Base-by-base conservation (phyloP, 2,888 invertebrate genomes). In the Blastobasis adustella region DNA sequence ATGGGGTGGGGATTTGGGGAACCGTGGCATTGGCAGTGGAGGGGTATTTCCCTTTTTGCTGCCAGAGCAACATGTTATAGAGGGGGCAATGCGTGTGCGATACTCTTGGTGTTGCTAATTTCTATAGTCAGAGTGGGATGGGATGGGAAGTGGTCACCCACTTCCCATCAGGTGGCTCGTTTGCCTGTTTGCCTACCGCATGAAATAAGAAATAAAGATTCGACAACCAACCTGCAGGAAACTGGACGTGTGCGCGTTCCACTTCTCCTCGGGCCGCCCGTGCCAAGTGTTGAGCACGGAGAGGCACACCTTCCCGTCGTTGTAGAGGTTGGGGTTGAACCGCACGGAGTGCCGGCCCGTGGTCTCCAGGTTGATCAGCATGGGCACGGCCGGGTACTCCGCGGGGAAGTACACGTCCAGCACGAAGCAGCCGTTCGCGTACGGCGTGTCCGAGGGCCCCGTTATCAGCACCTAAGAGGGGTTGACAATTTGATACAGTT, bases 261-360 rank as follows among this genome's bases (percentile, higher is more conserved):
- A 98, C 79, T 97, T 97, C 84, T 98, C 98, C 84, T 98, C 98
- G 37, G 98, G 98, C 50, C 97, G 90, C 6, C 98, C 98, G 79
- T 98, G 97, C 98, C 98, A 98, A 4, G 98, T 98, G 85, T 98
- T 98, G 60, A 98, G 90, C 59, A 98, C 96, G 62, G 97, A 97
- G 73, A 98, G 93, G 80, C 98, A 98, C 68, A 88, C 87, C 90
- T 98, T 98, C 59, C 98, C 98, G 85, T 98, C 97, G 90, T 96
- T 96, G 84, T 97, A 97, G 51, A 97, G 90, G 91, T 97, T 97
- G 57, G 97, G 97, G 90, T 97, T 97, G 82, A 97, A 97, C 58
- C 97, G 92, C 69, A 97, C 95, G 38, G 95, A 94, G 76, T 95
- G 96, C 60, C 93, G 94, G 63, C 95, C 97, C 46, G 96, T 96